Conservation (phyloP, 2,113 vertebrate genomes). For the Ameiurus melas region DNA sequence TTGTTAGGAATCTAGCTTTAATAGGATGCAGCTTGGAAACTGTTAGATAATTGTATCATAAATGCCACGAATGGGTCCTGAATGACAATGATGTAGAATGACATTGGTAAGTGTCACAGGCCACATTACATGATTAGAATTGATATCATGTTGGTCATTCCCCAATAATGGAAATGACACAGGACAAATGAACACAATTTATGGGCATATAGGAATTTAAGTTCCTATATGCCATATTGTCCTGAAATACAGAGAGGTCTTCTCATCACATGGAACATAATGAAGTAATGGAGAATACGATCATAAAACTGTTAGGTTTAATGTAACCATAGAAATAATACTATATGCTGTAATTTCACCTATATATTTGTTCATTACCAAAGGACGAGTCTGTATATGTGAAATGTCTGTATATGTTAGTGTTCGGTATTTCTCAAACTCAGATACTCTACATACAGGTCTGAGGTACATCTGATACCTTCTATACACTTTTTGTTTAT, state of each 20-base stretch:
- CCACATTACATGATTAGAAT: conserved; percentile 18
- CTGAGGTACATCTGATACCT: background rate
- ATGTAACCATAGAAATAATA: background rate
- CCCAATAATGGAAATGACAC: background rate
- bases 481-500: background rate
- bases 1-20: background rate
- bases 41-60: conserved; percentile 1
- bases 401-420: background rate
- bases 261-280: background rate
- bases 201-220: too few species aligned
- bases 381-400: background rate
- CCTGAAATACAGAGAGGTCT: background rate
- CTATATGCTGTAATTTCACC: background rate
- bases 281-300: background rate
- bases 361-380: background rate
- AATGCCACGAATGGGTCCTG: conserved; percentile 1
- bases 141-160: background rate
- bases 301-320: background rate
- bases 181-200: background rate
- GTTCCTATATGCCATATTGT: background rate
- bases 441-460: background rate
- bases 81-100: conserved; percentile 4
- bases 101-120: conserved; percentile 8
- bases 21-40: background rate
- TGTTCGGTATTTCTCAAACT: background rate